These are phyloP conservation scores for Trachythela sp. DNA, from an alignment of 64 coral and sea anemone species.

Conservation along the genomic window DNA sequence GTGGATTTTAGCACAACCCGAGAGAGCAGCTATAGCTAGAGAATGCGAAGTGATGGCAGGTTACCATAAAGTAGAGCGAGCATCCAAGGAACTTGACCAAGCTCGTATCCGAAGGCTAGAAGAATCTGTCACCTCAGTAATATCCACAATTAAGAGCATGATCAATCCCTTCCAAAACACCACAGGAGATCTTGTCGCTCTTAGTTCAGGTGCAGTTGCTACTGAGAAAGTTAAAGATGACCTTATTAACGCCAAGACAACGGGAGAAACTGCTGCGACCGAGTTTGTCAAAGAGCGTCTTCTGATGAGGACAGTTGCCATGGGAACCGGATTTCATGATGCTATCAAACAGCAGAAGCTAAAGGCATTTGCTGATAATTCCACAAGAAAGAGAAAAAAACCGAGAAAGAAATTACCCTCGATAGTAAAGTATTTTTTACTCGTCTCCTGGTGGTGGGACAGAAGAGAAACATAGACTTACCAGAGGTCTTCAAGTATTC, in stretches of 20 bases:
- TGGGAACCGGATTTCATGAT: not conserved
- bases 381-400: not conserved
- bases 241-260: not conserved
- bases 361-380: too few relatives aligned
- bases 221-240: not conserved
- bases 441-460: not conserved
- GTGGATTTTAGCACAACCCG: not conserved
- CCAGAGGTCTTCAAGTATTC: not conserved
- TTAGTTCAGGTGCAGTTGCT: not conserved
- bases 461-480: not conserved
- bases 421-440: not conserved
- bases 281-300: not conserved
- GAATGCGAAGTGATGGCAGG: not conserved
- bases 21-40: not conserved
- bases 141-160: not conserved
- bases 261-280: not conserved
- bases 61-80: not conserved
- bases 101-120: not conserved
- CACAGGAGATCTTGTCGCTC: not conserved
- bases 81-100: not conserved
- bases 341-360: not conserved
- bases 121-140: not conserved
- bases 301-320: not conserved
- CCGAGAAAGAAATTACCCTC: not conserved
- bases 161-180: not conserved